Evolutionary conservation across 2,797 vertebrate genomes (phyloP).

Genomic region (Australoheros facetus): DNA sequence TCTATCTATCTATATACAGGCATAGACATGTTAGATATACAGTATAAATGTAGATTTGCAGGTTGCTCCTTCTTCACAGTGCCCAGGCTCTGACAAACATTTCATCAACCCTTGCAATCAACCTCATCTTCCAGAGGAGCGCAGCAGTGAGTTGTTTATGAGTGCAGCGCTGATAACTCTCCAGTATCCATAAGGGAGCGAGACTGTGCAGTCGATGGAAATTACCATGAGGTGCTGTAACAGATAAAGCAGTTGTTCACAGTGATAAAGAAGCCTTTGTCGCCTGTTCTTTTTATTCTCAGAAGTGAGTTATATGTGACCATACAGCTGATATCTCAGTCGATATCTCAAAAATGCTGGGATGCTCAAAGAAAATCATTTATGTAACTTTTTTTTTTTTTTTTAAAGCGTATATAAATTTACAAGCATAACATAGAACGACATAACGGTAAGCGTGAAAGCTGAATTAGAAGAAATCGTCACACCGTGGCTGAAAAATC

Average conservation of each 20-base stretch:
- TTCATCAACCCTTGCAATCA: conserved; percentile 19
- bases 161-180: not conserved
- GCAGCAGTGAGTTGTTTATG: conserved; percentile 57
- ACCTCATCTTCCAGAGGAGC: conserved; percentile 48
- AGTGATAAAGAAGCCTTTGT: not conserved
- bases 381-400: not conserved
- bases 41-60: too few relatives aligned
- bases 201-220: not conserved
- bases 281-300: not conserved
- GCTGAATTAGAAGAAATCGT: not conserved
- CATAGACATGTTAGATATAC: not conserved
- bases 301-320: not conserved
- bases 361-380: not conserved
- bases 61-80: not conserved
- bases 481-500: not conserved
- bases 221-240: not conserved
- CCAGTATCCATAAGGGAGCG: not conserved
- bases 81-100: not conserved
- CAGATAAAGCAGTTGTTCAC: not conserved
- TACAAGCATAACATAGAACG: too few relatives aligned
- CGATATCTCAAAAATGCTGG: not conserved
- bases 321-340: not conserved
- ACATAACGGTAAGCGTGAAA: not conserved
- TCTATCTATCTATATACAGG: not conserved
- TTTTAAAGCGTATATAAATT: not conserved